These are phyloP conservation scores for Monopterus albus DNA, from an alignment of 2,113 vertebrate genomes.

Conservation along the genomic window DNA sequence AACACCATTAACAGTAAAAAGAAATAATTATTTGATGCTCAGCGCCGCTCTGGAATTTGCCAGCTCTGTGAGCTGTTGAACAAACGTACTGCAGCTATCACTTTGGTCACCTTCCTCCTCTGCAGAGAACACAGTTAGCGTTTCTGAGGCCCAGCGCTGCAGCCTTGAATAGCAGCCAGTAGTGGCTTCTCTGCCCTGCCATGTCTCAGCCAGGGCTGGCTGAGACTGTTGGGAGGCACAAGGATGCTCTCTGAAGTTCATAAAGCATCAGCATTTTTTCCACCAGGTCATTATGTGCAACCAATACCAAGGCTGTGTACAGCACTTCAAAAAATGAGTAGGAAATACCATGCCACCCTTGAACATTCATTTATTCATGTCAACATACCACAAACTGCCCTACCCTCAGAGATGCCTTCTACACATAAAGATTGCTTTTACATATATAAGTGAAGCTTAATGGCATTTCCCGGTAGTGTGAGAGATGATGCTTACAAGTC, in stretches of 20 bases:
- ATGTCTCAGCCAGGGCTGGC: slow-evolving; percentile 44
- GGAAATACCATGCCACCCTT: slow-evolving; percentile 2
- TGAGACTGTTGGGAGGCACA: slow-evolving; percentile 50
- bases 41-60: not conserved
- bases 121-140: slow-evolving; percentile 36
- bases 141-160: slow-evolving; percentile 36
- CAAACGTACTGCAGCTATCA: not conserved
- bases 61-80: slow-evolving; percentile 24
- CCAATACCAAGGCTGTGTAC: slow-evolving; percentile 45
- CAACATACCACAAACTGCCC: not conserved
- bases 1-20: slow-evolving; percentile 1
- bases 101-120: slow-evolving; percentile 34
- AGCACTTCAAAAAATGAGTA: slow-evolving; percentile 32
- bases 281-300: slow-evolving; percentile 51
- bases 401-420: not conserved
- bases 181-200: slow-evolving; percentile 57
- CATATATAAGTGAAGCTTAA: not conserved
- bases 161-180: slow-evolving; percentile 67
- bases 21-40: not conserved
- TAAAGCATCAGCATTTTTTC: slow-evolving; percentile 65
- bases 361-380: not conserved
- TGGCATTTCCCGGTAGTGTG: not conserved
- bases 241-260: slow-evolving; percentile 73
- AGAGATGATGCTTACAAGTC: slow-evolving; percentile 30
- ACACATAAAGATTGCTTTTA: not conserved